Conservation (phyloP, 1,140 invertebrate genomes). For the Ericerus pela region DNA sequence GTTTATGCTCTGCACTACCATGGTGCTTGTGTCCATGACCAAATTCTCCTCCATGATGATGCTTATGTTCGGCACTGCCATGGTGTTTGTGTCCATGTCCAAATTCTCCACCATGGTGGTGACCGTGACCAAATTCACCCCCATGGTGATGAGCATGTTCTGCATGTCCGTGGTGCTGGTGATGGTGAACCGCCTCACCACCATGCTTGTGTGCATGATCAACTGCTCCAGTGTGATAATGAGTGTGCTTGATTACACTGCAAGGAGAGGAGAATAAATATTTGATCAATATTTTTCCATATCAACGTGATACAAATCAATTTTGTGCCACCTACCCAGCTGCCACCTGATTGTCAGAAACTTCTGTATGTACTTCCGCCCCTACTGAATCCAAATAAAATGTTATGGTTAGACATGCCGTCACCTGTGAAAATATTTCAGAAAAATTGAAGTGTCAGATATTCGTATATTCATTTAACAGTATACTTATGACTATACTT, state of each 20-base stretch:
- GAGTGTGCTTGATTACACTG: constrained; percentile 20
- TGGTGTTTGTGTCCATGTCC: constrained; percentile 18
- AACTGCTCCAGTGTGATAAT: constrained; percentile 19
- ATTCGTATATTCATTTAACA: too few relatives aligned
- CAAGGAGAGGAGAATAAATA: too few relatives aligned
- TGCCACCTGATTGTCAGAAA: too few relatives aligned
- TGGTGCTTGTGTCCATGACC: constrained; percentile 19
- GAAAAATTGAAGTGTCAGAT: too few relatives aligned
- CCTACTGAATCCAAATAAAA: too few relatives aligned
- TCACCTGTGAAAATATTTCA: too few relatives aligned
- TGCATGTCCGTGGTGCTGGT: constrained; percentile 19
- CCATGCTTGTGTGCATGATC: constrained; percentile 20
- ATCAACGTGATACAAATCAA: too few relatives aligned
- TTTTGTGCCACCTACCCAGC: too few relatives aligned
- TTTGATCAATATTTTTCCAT: too few relatives aligned
- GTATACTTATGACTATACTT: too few relatives aligned
- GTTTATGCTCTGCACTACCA: constrained; percentile 18
- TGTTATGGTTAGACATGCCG: too few relatives aligned
- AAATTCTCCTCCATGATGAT: constrained; percentile 20
- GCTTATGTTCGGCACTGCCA: constrained; percentile 20
- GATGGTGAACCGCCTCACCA: constrained; percentile 19
- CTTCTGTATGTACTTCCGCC: too few relatives aligned
- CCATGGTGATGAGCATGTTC: constrained; percentile 20
- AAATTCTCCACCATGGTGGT: constrained; percentile 19
- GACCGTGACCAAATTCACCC: constrained; percentile 18